phyloP scores from a whole-genome alignment of 2,113 vertebrate genomes.

The Eublepharis macularius region DNA sequence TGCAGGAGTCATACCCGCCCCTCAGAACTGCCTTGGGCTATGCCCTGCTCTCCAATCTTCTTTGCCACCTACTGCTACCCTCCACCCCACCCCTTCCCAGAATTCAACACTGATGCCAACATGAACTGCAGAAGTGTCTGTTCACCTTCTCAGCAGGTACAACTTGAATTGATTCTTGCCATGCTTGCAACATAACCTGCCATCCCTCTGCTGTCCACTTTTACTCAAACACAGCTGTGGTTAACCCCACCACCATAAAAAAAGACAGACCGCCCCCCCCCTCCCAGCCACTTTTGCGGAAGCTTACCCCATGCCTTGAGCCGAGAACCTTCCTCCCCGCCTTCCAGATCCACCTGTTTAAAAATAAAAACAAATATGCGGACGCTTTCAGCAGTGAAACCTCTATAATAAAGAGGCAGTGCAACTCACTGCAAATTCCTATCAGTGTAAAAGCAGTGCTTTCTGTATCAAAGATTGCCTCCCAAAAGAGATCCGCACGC shows the following conservation, averaged over 20 bases:
- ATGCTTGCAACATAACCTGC: background rate
- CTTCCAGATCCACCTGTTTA: slow-evolving; percentile 81
- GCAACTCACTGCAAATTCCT: too few species aligned
- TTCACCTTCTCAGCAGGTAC: background rate
- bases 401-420: too few species aligned
- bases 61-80: too few species aligned
- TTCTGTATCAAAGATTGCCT: too few species aligned
- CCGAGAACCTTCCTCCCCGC: slow-evolving; percentile 94
- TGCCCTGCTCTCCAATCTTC: background rate
- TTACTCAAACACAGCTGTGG: rapidly evolving
- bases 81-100: background rate
- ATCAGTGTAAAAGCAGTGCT: too few species aligned
- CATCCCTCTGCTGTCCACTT: too few species aligned
- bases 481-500: too few species aligned
- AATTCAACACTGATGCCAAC: background rate
- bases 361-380: background rate
- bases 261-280: too few species aligned
- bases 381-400: too few species aligned
- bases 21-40: background rate
- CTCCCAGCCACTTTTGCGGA: background rate
- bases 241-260: too few species aligned
- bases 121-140: background rate
- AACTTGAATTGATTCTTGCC: background rate
- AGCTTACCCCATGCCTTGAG: slow-evolving; percentile 98
- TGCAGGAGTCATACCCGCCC: background rate